A percentile compares a stretch with the other conserved stretches of the same genome.
These are phyloP conservation scores for Macrophya alboannulata DNA, from an alignment of 2,888 invertebrate genomes.

Conservation along the genomic window DNA sequence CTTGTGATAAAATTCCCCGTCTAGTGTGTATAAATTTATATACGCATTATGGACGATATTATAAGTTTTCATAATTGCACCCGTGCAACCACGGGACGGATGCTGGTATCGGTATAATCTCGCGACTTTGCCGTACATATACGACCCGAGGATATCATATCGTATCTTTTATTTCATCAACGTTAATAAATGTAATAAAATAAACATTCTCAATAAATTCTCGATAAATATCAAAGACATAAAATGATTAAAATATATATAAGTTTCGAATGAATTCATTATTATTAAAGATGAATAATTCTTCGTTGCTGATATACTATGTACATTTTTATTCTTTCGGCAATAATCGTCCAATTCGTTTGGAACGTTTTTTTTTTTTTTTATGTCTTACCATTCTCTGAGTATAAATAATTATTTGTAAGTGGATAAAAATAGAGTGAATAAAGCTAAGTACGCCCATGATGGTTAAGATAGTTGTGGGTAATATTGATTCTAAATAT, in stretches of 20 bases:
- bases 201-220: neutral
- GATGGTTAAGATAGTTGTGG: neutral
- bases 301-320: too few species aligned
- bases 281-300: too few species aligned
- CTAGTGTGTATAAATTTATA: too few species aligned
- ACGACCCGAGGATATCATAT: neutral
- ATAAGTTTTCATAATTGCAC: neutral
- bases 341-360: too few species aligned
- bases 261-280: too few species aligned
- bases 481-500: slow-evolving; percentile 23
- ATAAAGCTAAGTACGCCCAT: neutral
- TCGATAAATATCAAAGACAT: neutral
- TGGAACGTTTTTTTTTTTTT: too few species aligned
- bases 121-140: neutral
- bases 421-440: neutral
- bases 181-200: neutral
- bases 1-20: neutral
- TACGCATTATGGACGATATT: too few species aligned
- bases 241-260: neutral
- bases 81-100: neutral
- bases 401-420: neutral
- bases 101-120: neutral
- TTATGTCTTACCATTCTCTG: too few species aligned
- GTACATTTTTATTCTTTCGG: too few species aligned
- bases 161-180: neutral